phyloP scores from a whole-genome alignment of 2,113 vertebrate genomes.

The Gavia stellata region DNA sequence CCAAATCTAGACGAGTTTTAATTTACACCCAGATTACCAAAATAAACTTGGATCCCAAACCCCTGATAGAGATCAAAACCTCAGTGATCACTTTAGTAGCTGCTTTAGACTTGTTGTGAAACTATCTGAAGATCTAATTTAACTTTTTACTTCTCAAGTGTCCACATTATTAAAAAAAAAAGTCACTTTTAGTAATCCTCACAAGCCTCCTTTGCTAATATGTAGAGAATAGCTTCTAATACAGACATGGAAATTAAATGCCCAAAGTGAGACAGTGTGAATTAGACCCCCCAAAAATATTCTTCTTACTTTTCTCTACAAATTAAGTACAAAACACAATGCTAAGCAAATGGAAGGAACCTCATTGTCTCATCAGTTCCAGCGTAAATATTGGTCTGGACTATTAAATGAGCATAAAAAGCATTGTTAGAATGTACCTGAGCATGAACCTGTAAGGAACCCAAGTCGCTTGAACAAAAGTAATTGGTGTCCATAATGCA shows the following conservation, averaged over 20 bases:
- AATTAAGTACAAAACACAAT: not conserved
- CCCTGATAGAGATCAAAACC: not conserved
- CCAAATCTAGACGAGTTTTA: not conserved
- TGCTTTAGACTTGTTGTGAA: not conserved
- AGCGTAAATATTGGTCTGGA: not conserved
- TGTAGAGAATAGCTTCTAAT: not conserved
- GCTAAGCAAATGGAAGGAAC: not conserved
- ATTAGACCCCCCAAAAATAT: not conserved
- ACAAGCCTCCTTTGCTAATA: not conserved
- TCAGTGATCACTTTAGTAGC: not conserved
- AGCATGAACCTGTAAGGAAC: not conserved
- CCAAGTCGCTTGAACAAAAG: accelerated
- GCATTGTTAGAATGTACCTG: not conserved
- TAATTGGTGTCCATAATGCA: not conserved
- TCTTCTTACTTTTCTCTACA: not conserved
- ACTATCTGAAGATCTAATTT: not conserved
- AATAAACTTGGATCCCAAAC: not conserved
- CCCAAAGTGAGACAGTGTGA: not conserved
- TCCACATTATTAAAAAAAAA: not conserved
- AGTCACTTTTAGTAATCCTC: not conserved
- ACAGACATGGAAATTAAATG: not conserved
- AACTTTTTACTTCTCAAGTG: not conserved
- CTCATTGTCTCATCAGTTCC: not conserved
- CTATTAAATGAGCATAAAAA: not conserved
- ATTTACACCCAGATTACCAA: not conserved